phyloP scores from a whole-genome alignment of 2,113 vertebrate genomes.

The Phrynosoma blainvillii region DNA sequence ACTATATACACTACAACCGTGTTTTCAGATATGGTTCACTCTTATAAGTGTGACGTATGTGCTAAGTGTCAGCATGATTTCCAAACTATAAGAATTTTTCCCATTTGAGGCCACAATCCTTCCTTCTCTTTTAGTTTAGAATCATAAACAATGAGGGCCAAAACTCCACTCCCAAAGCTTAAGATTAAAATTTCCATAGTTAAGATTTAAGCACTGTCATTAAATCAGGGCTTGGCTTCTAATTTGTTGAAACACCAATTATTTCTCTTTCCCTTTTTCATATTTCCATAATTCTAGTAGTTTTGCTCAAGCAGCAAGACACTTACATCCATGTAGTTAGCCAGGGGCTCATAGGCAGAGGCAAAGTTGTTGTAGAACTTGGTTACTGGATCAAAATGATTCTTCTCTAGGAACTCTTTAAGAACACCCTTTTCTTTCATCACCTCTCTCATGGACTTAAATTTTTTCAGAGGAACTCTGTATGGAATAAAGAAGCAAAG shows the following conservation, averaged over 20 bases:
- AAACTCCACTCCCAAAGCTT: not conserved
- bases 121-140: not conserved
- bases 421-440: constrained; percentile 60
- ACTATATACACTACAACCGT: not conserved
- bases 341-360: constrained; percentile 64
- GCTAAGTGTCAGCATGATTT: not conserved
- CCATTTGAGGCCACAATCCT: not conserved
- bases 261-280: not conserved
- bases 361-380: constrained; percentile 62
- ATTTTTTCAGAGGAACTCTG: constrained; percentile 70
- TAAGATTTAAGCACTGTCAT: not conserved
- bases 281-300: not conserved
- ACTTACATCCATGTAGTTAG: constrained; percentile 74
- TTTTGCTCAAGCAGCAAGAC: not conserved
- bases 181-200: not conserved
- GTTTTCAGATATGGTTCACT: not conserved
- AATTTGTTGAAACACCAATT: not conserved
- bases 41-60: not conserved
- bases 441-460: constrained; percentile 68
- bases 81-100: not conserved
- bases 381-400: constrained; percentile 64
- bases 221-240: not conserved
- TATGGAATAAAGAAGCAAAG: not conserved
- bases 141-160: not conserved
- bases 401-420: constrained; percentile 29